Evolutionary conservation across 2,888 invertebrate species (phyloP), one percentile per base, ranked within the genome.

Genomic region (Nomada fabriciana): DNA sequence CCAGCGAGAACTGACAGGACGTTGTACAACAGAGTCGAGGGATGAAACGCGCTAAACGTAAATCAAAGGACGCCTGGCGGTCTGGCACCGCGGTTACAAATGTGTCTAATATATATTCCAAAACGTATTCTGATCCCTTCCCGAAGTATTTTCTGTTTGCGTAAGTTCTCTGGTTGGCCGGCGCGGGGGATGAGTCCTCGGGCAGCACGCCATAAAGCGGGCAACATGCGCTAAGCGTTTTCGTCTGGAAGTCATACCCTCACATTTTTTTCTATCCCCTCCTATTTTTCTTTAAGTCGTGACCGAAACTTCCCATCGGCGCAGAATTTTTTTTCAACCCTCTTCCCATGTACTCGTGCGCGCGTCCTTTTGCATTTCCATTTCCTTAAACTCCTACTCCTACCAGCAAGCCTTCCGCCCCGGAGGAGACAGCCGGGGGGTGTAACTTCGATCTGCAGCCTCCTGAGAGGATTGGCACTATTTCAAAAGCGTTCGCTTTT

Each of bases 141-240:
- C 79, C 42, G 72, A 87, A 86, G 82, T 84, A 88, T 88, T 88
- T 90, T 88, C 86, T 82, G 88, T 89, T 89, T 89, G 86, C 88
- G 87, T 81, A 88, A 88, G 88, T 85, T 86, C 77, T 83, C 36
- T 63, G 25, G 47, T 70, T 55, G 72, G 68, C 47, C 74, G 69
- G 80, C 85, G 86, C 87, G 69, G 80, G 65, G 81, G 84, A 43
- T 80, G 71, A 82, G 80, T 80, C 29, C 87, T 88, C 85, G 88
- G 89, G 89, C 90, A 90, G 80, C 50, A 78, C 80, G 89, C 89
- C 89, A 89, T 87, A 83, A 90, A 89, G 87, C 84, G 82, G 72
- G 76, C 77, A 82, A 80, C 82, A 82, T 82, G 81, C 84, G 82
- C 84, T 86, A 86, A 86, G 84, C 88, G 85, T 84, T 76, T 76